Base-by-base conservation (phyloP, 30 jellyfish, hydroid and myxozoan species). In the Cassiopea xamachana region DNA sequence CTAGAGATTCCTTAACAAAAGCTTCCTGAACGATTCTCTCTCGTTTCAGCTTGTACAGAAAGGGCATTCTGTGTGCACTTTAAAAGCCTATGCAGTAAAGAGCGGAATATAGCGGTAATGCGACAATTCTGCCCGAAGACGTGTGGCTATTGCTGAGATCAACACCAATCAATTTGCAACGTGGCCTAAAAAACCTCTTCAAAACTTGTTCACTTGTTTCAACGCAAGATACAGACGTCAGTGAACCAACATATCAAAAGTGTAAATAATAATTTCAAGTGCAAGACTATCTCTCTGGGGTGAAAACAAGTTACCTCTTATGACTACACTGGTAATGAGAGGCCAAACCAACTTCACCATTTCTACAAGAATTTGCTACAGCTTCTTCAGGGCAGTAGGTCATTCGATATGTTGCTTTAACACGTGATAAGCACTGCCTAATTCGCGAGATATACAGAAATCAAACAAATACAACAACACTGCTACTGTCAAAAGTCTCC, bases 61-160 rank as follows among this genome's bases (percentile, higher is more conserved):
- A 71, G 48, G 45, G 17, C 80, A 18, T 82, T 82, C 46, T 82
- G 90, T 64, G 1, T 2, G 1, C 82, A 48, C 19, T 82, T 82
- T 58, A 48, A 45, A 44, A 76, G 47, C 51, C 90, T 82, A 14
- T 82, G 90, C 90, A 82, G 90, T 51, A 48, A 67, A 48, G 79
- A 69, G 39, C 64, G 80, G 5, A 82, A 82, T 46, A 62, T 82
- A 44, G 82, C 82, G 14, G 74, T 82, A 16, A 82, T 82, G 90
- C 70, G 90, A 45, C 90, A 82, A 6, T 71, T 70, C 1, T 82
- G 90, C 48, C 90, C 90, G n/a, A 82, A 82, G 59, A 62, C 90
- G 2, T 82, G 90, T 18, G 82, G 81, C 71, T 82, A 62, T 71
- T 82, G 90, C 82, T 82, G 71, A 82, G 5, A 64, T 59, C 8